Base-by-base conservation (phyloP, 1,140 invertebrate genomes). In the Orchestia grillus region DNA sequence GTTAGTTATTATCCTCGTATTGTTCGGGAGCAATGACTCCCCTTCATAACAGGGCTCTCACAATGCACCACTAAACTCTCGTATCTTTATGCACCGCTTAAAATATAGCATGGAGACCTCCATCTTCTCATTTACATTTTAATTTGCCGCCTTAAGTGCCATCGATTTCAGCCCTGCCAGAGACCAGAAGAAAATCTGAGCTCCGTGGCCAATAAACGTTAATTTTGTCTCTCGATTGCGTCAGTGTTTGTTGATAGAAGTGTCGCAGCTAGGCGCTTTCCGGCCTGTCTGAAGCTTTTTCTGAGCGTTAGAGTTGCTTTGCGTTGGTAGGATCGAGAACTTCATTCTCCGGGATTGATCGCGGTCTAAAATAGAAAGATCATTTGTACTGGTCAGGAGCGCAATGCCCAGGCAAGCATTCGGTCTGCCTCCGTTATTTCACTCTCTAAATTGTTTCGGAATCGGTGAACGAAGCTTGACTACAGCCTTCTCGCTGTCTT, bases 61-160 rank as follows among this genome's bases (percentile, higher is more conserved):
- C 92, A 94, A 45, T 94, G 44, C 92, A 94, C 45, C 92, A 16
- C 45, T 94, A 94, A 94, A 94, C 44, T 44, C 88, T 45, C 40
- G 40, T 11, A 23, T 45, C 43, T 94, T 94, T 47, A 94, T 94
- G 92, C 92, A 8, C 3, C 11, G 44, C 92, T 45, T 47, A 94
- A 94, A 94, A 45, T 45, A 45, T 45, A 94, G 44, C 43, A 44
- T 44, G 0, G 44, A 40, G 23, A 94, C 11, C 40, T 44, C 92
- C 43, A 44, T 6, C 92, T 94, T 47, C 92, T 94, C 43, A 94
- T 94, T 94, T 94, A 44, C 92, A 94, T 94, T 94, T 45, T 94
- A 94, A 94, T 94, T 94, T 47, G 44, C 92, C 92, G 43, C 44
- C 92, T 45, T 8, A 47, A 94, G 44, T 11, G 36, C 8, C 92